phyloP scores from a whole-genome alignment of 2,113 vertebrate species.

The Naja naja region DNA sequence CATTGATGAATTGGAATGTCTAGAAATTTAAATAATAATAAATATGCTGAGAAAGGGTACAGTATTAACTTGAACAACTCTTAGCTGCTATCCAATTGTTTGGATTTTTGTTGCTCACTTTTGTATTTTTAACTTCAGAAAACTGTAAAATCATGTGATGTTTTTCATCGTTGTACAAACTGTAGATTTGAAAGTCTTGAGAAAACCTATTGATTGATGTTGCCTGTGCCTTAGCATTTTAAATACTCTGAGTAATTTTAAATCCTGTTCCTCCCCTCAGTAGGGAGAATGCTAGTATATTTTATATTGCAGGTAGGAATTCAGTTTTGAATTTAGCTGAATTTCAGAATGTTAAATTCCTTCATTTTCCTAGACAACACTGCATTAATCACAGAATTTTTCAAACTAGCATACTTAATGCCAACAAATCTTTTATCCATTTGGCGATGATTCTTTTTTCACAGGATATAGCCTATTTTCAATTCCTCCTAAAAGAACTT shows the following conservation, averaged over 20 bases:
- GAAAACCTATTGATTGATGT: background rate
- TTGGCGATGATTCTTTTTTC: background rate
- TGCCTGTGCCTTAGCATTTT: conserved; percentile 3
- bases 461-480: background rate
- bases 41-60: background rate
- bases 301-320: background rate
- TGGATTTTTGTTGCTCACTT: background rate
- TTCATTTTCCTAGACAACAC: background rate
- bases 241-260: background rate
- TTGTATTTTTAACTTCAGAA: background rate
- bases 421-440: background rate
- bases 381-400: background rate
- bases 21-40: background rate
- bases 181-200: background rate
- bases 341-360: background rate
- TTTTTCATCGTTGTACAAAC: background rate
- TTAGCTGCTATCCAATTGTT: background rate
- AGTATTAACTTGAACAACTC: background rate
- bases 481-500: background rate
- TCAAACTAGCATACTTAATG: conserved; percentile 1
- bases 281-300: background rate
- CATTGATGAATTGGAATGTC: background rate
- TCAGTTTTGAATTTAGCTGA: conserved; percentile 1
- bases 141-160: background rate
- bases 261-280: background rate